Conservation (phyloP, 2,797 vertebrate genomes). For the Oreonectes daqikongensis region DNA sequence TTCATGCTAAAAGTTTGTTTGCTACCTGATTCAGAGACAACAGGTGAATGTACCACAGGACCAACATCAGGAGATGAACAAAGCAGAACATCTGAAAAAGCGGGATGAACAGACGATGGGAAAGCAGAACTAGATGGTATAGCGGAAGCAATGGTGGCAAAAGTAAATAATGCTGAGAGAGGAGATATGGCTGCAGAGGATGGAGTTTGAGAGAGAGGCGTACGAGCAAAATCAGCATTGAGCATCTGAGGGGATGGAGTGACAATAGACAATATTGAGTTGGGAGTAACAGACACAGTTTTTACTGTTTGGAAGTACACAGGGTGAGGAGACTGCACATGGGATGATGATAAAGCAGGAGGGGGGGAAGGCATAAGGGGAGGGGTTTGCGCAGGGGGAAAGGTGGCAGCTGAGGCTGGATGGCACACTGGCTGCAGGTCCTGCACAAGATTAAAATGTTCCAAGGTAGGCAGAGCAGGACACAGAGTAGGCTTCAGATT, state of each 20-base stretch:
- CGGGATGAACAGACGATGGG: conserved; percentile 26
- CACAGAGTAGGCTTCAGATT: conserved; percentile 68
- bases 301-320: neutral
- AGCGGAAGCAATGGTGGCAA: conserved; percentile 3
- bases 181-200: conserved; percentile 3
- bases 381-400: conserved; percentile 38
- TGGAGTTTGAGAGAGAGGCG: conserved; percentile 7
- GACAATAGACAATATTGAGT: conserved; percentile 11
- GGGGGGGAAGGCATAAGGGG: conserved; percentile 9
- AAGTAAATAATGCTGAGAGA: conserved; percentile 9
- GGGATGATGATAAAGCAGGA: conserved; percentile 14
- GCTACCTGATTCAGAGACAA: conserved; percentile 61
- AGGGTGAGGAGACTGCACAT: neutral
- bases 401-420: conserved; percentile 41
- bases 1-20: conserved; percentile 25
- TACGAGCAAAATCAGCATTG: neutral
- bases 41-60: conserved; percentile 37
- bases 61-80: conserved; percentile 43
- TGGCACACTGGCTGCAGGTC: conserved; percentile 66
- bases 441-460: conserved; percentile 57
- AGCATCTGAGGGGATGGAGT: neutral
- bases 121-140: neutral
- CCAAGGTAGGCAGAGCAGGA: conserved; percentile 50
- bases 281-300: conserved; percentile 9
- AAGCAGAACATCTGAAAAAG: conserved; percentile 29